Conservation (phyloP, 2,888 invertebrate genomes). For the Eulithis prunata region DNA sequence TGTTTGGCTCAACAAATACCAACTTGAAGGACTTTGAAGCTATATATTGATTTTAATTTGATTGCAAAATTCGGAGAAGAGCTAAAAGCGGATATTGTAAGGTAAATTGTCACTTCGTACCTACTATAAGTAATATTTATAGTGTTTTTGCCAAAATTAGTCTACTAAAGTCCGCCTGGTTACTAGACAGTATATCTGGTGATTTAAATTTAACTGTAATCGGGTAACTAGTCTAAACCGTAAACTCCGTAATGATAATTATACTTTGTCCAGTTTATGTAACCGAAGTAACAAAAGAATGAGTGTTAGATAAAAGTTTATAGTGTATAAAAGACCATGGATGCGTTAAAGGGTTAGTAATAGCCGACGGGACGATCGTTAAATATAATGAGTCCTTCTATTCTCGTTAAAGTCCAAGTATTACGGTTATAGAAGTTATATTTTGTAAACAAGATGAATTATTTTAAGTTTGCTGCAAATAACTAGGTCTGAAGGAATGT, state of each 20-base stretch:
- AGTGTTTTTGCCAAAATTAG: no score
- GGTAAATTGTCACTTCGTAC: background rate
- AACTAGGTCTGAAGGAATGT: no score
- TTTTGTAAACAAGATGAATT: conserved; percentile 27
- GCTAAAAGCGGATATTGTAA: background rate
- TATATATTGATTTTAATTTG: conserved; percentile 19
- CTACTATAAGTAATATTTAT: no score
- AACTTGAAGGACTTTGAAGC: conserved; percentile 26
- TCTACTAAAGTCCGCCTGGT: no score
- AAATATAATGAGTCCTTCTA: conserved; percentile 64
- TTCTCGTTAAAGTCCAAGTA: conserved; percentile 43
- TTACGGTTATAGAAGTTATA: conserved; percentile 20
- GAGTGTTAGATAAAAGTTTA: conserved; percentile 59
- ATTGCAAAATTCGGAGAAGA: conserved; percentile 12
- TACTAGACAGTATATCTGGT: no score
- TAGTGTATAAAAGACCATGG: conserved; percentile 55
- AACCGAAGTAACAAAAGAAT: conserved; percentile 37
- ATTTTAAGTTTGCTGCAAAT: conserved; percentile 11
- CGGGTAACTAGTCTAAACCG: no score
- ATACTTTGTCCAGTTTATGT: background rate
- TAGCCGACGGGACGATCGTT: conserved; percentile 53
- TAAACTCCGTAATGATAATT: background rate
- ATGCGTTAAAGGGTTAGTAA: conserved; percentile 61
- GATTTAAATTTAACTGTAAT: no score
- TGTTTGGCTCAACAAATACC: conserved; percentile 25